phyloP scores from a whole-genome alignment of 2,888 invertebrate genomes.

The Therioaphis trifolii region DNA sequence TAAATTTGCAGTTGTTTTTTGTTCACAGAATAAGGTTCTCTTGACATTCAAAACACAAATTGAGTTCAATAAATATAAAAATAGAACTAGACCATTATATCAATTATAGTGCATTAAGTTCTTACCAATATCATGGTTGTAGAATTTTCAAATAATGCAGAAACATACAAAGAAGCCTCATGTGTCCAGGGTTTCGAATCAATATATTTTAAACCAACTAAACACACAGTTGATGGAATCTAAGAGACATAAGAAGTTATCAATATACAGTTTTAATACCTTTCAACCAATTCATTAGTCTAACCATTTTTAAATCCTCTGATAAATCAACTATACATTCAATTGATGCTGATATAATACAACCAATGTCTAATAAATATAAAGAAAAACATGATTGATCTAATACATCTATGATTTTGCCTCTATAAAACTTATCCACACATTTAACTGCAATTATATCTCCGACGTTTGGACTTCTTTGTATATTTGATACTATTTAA shows the following conservation, averaged over 20 bases:
- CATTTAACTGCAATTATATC: conserved; percentile 49
- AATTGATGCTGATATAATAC: conserved; percentile 23
- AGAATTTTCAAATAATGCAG: conserved; percentile 45
- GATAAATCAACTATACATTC: conserved; percentile 38
- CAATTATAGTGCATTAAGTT: neutral
- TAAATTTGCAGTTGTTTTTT: neutral
- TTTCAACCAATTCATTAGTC: neutral
- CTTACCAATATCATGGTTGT: conserved; percentile 53
- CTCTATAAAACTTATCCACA: conserved; percentile 40
- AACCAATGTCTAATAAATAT: conserved; percentile 42
- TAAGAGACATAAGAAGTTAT: neutral
- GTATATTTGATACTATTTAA: conserved; percentile 15
- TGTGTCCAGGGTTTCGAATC: conserved; percentile 35
- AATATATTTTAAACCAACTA: conserved; percentile 51
- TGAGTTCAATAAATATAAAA: neutral
- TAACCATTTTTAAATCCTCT: conserved; percentile 36
- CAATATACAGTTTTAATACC: neutral
- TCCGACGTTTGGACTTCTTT: neutral
- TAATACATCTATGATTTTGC: conserved; percentile 34
- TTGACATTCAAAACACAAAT: neutral
- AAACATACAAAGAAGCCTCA: conserved; percentile 14
- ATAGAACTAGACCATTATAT: neutral
- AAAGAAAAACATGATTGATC: conserved; percentile 22
- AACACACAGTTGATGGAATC: conserved; percentile 52
- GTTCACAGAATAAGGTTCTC: neutral